A percentile compares a stretch with the other conserved stretches of the same genome.
Conservation (phyloP, 2,888 invertebrate genomes). For the Pelosia muscerda region DNA sequence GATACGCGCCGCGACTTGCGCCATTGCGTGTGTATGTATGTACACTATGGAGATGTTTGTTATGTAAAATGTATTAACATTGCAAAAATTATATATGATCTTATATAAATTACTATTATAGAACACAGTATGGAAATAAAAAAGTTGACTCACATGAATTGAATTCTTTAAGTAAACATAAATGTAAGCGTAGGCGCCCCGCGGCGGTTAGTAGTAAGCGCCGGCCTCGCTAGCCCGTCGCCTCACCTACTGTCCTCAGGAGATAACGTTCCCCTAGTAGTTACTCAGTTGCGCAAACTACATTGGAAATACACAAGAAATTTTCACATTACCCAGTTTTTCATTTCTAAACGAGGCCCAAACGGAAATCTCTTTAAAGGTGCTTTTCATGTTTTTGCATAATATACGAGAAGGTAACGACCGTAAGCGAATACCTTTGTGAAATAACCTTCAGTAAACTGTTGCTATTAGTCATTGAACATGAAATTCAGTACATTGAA, state of each 20-base stretch:
- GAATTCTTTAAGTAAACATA: slow-evolving; percentile 80
- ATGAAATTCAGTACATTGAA: slow-evolving; percentile 53
- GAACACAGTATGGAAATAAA: slow-evolving; percentile 86
- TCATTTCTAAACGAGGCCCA: slow-evolving; percentile 67
- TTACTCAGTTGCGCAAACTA: slow-evolving; percentile 72
- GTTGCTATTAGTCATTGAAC: slow-evolving; percentile 28
- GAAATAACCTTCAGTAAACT: neutral
- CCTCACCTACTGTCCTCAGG: slow-evolving; percentile 60
- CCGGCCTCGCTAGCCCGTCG: slow-evolving; percentile 53
- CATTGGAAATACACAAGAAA: slow-evolving; percentile 81
- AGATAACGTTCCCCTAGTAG: slow-evolving; percentile 67
- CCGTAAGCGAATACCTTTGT: neutral
- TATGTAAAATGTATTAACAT: slow-evolving; percentile 87
- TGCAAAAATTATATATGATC: slow-evolving; percentile 87
- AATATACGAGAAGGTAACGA: neutral
- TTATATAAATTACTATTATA: slow-evolving; percentile 87
- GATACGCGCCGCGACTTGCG: slow-evolving; percentile 64
- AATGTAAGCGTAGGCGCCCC: slow-evolving; percentile 72
- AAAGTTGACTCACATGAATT: slow-evolving; percentile 85
- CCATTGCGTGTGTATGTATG: slow-evolving; percentile 77
- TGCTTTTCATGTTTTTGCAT: neutral
- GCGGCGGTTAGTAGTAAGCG: slow-evolving; percentile 58
- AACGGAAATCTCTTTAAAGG: slow-evolving; percentile 32
- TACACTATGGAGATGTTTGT: slow-evolving; percentile 85
- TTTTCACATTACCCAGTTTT: slow-evolving; percentile 81